Base-by-base conservation (phyloP, 2,888 invertebrate species). In the Tolmerus cingulatus region DNA sequence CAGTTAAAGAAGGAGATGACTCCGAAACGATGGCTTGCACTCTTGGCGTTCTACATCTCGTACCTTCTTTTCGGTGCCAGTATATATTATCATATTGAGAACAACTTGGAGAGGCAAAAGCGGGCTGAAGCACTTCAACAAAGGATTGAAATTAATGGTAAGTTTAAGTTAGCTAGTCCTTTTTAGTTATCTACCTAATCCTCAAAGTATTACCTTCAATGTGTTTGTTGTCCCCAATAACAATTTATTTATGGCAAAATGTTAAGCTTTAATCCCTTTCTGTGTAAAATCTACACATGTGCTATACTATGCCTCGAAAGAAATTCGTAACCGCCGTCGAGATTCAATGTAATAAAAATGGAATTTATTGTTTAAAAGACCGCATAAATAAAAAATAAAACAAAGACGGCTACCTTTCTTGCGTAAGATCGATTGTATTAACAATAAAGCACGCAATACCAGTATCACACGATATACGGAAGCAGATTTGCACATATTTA, bases 31-130 rank as follows among this genome's bases (percentile, higher is more conserved):
- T 95, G 96, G 94, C 94, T 96, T 89, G 95, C 95, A 89, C 94
- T 97, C 93, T 93, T 96, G 90, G 94, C 95, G 90, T 94, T 96
- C 90, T 97, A 96, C 91, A 94, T 96, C 88, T 94, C 95, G 88
- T 97, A 97, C 91, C 93, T 97, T 89, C 93, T 97, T 90, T 94
- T 97, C 88, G 97, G 97, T 12, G 97, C 97, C n/a, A 95, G 95
- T 89, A 96, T 97, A 90, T 97, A 97, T 92, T 96, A 96, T 93
- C 95, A 95, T 91, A 95, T 97, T 90, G 97, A 97, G 93, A 95
- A 95, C 90, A 94, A 94, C 46, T 92, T 96, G 90, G 97, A 97
- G 92, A 92, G 94, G 82, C 93, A 94, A 88, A 93, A 94, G 89
- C 94, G 95, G 81, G 93, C 93, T 85, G 93, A 94, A 89, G 94